A percentile compares a stretch with the other conserved stretches of the same genome.
Evolutionary conservation across 2,113 vertebrate species (phyloP).

Genomic region (Geococcyx californianus): DNA sequence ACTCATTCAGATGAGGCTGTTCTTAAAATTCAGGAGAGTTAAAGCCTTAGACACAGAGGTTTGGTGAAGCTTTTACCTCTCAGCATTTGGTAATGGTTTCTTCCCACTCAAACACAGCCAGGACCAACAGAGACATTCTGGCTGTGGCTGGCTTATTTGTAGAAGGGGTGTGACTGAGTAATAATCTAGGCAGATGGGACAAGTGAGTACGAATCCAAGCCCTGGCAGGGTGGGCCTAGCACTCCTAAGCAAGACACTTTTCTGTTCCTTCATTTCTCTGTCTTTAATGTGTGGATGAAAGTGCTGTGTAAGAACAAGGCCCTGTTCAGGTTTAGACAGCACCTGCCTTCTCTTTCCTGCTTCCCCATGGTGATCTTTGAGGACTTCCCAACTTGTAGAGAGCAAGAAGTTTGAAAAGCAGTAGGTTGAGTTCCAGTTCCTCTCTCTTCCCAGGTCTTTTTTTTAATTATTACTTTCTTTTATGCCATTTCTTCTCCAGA

Average conservation of each 20-base stretch:
- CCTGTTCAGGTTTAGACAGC: neutral
- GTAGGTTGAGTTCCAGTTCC: neutral
- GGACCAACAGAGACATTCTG: neutral
- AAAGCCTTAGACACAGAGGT: neutral
- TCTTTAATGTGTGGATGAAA: accelerated
- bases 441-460: neutral
- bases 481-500: neutral
- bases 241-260: neutral
- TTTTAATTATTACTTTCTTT: neutral
- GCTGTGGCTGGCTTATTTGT: accelerated
- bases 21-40: neutral
- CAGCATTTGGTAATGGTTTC: neutral
- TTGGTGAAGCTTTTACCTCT: neutral
- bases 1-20: neutral
- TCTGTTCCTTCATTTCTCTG: neutral
- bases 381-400: neutral
- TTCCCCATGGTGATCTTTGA: neutral
- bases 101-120: neutral
- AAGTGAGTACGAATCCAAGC: accelerated
- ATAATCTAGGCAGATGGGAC: neutral
- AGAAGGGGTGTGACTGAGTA: neutral
- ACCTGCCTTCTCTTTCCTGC: neutral
- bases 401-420: neutral
- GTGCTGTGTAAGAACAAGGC: neutral
- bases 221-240: accelerated